Evolutionary conservation across 2,888 invertebrate genomes (phyloP).

Genomic region (Arctia plantaginis): DNA sequence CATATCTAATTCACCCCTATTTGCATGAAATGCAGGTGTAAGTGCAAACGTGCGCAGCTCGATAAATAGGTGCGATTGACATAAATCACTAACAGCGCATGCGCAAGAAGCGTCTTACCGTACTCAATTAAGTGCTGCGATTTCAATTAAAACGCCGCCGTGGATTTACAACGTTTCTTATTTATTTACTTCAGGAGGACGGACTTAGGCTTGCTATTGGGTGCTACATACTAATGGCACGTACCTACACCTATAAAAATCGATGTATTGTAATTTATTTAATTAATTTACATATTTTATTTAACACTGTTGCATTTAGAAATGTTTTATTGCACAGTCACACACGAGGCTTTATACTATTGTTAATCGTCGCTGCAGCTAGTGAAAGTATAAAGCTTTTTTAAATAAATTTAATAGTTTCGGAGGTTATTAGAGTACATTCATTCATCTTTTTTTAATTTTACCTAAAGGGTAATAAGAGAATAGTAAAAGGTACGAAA

Average conservation of each 20-base stretch:
- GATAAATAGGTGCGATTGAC: conserved; percentile 72
- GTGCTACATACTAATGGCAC: background rate
- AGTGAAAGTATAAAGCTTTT: no score
- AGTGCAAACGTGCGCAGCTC: conserved; percentile 62
- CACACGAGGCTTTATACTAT: no score
- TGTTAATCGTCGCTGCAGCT: no score
- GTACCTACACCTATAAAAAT: background rate
- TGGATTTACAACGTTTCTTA: conserved; percentile 79
- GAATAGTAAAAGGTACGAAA: background rate
- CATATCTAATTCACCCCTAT: conserved; percentile 45
- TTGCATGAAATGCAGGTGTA: conserved; percentile 64
- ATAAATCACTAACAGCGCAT: conserved; percentile 77
- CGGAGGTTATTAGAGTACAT: background rate
- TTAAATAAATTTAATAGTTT: background rate
- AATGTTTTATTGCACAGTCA: no score
- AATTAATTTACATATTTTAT: background rate
- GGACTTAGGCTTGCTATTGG: conserved; percentile 32
- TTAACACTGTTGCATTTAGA: no score
- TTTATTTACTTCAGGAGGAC: conserved; percentile 71
- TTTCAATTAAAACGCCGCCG: conserved; percentile 84
- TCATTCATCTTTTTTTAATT: background rate
- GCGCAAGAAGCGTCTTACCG: conserved; percentile 65
- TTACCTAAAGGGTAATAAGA: background rate
- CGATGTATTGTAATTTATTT: background rate
- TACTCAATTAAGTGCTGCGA: conserved; percentile 81